A percentile compares a stretch with the other conserved stretches of the same genome.
Evolutionary conservation across 2,113 vertebrate species (phyloP).

Genomic region (Oncorhynchus kisutch): DNA sequence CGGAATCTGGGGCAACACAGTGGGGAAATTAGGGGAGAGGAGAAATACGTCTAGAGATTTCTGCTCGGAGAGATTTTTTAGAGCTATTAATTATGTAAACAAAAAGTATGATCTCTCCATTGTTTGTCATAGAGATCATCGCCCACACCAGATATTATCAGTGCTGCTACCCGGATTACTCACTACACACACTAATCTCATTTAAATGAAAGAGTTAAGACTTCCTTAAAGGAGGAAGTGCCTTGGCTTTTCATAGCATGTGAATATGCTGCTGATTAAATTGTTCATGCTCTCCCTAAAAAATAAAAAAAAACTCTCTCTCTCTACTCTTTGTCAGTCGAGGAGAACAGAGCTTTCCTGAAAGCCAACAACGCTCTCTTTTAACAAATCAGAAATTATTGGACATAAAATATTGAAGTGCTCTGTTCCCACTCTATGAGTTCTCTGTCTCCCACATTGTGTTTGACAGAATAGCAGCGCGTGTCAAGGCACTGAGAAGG

Average conservation of each 20-base stretch:
- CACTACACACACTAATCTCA: constrained; percentile 11
- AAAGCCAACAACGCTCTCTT: constrained; percentile 11
- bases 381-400: constrained; percentile 35
- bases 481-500: not conserved
- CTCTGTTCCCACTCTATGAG: constrained; percentile 11
- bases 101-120: constrained; percentile 9
- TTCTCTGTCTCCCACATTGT: constrained; percentile 23
- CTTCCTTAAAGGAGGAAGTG: constrained; percentile 3
- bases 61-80: constrained; percentile 8
- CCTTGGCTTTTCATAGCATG: constrained; percentile 8
- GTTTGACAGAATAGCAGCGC: constrained; percentile 18
- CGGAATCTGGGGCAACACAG: constrained; percentile 17
- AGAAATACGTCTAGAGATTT: not conserved
- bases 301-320: not conserved
- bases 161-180: not conserved
- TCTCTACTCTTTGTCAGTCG: not conserved
- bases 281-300: not conserved
- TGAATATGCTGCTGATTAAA: constrained; percentile 6
- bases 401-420: constrained; percentile 37
- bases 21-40: constrained; percentile 11
- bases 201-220: not conserved
- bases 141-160: not conserved
- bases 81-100: not conserved
- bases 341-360: constrained; percentile 19
- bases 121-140: constrained; percentile 9